Percentiles rank a stretch among this genome's conserved stretches.
These are phyloP conservation scores for Tachysurus vachellii DNA, from an alignment of 2,113 vertebrate genomes.

Conservation along the genomic window DNA sequence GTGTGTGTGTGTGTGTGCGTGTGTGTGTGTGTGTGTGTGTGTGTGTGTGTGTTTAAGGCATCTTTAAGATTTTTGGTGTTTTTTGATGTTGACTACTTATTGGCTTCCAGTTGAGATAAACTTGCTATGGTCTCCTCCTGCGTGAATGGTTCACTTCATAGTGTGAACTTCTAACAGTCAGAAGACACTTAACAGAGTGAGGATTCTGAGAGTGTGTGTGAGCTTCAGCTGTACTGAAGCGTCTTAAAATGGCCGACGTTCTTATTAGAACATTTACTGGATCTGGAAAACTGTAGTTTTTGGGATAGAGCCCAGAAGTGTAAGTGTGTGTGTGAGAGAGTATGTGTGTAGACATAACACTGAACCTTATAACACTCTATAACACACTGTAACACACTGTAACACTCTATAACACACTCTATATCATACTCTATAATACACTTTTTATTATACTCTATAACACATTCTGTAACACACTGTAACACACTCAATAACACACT, in stretches of 20 bases:
- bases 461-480: too few relatives aligned
- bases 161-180: background rate
- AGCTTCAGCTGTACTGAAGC: background rate
- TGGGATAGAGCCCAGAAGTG: background rate
- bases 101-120: background rate
- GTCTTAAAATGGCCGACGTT: background rate
- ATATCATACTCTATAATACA: too few relatives aligned
- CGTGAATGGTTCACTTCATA: background rate
- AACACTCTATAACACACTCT: too few relatives aligned
- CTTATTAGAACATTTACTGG: background rate
- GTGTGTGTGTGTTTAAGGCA: conserved; percentile 3
- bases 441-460: too few relatives aligned
- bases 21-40: background rate
- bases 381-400: too few relatives aligned
- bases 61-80: background rate
- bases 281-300: background rate
- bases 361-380: too few relatives aligned
- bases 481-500: background rate
- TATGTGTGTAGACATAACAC: background rate
- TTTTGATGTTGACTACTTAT: background rate
- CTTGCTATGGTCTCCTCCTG: background rate
- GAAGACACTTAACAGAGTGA: background rate
- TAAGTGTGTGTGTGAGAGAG: conserved; percentile 12
- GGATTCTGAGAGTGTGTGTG: background rate
- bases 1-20: conserved; percentile 5